A percentile compares a stretch with the other conserved stretches of the same genome.
Conservation (phyloP, 1,140 invertebrate genomes). For the Riptortus pedestris region DNA sequence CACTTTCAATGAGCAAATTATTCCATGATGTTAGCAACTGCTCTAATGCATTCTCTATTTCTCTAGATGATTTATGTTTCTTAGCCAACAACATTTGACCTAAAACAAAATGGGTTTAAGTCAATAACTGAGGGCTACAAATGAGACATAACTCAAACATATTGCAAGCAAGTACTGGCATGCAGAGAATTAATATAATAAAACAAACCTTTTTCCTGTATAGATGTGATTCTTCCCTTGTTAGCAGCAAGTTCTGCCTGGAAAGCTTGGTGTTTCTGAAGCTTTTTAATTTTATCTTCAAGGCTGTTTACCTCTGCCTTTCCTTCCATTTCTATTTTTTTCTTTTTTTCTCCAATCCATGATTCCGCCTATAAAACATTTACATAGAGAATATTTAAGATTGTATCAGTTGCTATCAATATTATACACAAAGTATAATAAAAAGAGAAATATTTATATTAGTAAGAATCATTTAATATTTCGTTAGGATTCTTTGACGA, state of each 20-base stretch:
- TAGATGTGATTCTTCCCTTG: conserved; percentile 70
- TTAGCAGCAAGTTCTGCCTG: conserved; percentile 89
- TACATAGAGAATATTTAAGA: neutral
- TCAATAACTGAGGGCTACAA: neutral
- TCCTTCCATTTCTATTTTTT: conserved; percentile 68
- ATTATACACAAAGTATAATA: too few species aligned
- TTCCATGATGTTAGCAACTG: conserved; percentile 66
- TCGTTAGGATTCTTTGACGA: too few species aligned
- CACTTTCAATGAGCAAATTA: conserved; percentile 66
- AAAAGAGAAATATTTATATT: too few species aligned
- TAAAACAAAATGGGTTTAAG: conserved; percentile 24
- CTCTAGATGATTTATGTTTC: conserved; percentile 55
- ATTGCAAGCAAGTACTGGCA: conserved; percentile 23
- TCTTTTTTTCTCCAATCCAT: conserved; percentile 91
- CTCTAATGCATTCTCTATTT: conserved; percentile 63
- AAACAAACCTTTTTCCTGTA: conserved; percentile 58
- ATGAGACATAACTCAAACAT: conserved; percentile 15
- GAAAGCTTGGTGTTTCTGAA: conserved; percentile 97
- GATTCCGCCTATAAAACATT: conserved; percentile 50
- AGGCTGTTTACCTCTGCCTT: conserved; percentile 61
- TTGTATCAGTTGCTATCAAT: neutral
- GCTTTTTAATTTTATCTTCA: conserved; percentile 84
- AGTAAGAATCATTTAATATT: too few species aligned
- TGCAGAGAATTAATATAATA: too few species aligned
- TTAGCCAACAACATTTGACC: conserved; percentile 55